Base-by-base conservation (phyloP, 1,140 invertebrate species). In the Panagrolaimus sp. region DNA sequence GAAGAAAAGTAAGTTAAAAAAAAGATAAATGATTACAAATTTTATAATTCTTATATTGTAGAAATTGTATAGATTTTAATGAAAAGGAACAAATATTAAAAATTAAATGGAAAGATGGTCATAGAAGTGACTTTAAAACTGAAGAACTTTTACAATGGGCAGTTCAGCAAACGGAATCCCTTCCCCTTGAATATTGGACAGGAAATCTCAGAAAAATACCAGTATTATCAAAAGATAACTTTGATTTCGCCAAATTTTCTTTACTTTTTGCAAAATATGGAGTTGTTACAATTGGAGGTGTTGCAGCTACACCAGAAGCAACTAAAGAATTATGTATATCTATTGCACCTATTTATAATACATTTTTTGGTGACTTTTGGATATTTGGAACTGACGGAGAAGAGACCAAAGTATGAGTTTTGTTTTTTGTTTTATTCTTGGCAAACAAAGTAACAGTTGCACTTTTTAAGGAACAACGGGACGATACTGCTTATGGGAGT, bases 401-500 rank as follows among this genome's bases (percentile, higher is more conserved):
- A 31, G 63, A 44, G 27, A 27, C 63, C 63, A 53, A 71, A 44
- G 69, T 66, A 53, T 38, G 38, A 20, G n/a, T 9, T n/a, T 25
- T 4, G 1, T 57, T 16, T 57, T 53, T 9, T 13, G 2, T 20
- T 9, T 2, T 23, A n/a, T 23, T 25, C 11, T 16, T 57, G n/a
- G n/a, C n/a, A n/a, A n/a, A 20, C 27, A 2, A 27, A 5, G 1
- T 13, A 16, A 57, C 11, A 25, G 4, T 11, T n/a, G 5, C 8
- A 1, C 51, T 57, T 9, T 57, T 57, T 11, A 20, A 57, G 51
- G 20, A 27, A 9, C 14, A 64, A 2, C 86, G 88, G 66, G 85
- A 86, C 0, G 89, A 91, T 73, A 88, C 88, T 0, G 89, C 89
- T 0, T 90, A 90, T 72, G 87, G 87, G 68, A 84, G 76, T 69